Evolutionary conservation across 2,888 invertebrate genomes (phyloP).

Genomic region (Automeris io): DNA sequence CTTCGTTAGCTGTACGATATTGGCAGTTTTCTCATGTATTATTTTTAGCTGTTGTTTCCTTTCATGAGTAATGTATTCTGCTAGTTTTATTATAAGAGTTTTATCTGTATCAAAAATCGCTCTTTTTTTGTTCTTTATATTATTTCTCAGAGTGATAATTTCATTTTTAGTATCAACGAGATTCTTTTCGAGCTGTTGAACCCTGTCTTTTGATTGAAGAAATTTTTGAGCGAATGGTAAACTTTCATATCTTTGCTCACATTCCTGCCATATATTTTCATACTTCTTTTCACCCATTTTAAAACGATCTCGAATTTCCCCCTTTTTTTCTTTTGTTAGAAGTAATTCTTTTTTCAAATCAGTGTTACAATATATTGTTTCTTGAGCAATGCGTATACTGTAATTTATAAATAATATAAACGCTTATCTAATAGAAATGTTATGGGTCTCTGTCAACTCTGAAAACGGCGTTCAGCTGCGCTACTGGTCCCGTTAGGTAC

Average conservation of each 20-base stretch:
- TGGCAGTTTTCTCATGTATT: constrained; percentile 28
- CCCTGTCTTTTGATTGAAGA: constrained; percentile 28
- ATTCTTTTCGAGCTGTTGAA: constrained; percentile 24
- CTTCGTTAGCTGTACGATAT: constrained; percentile 25
- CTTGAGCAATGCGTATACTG: constrained; percentile 38
- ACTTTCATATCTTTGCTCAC: constrained; percentile 50
- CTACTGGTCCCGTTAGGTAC: too few species aligned
- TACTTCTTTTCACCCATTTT: constrained; percentile 44
- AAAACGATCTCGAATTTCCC: constrained; percentile 33
- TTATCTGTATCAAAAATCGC: constrained; percentile 27
- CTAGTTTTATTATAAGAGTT: constrained; percentile 40
- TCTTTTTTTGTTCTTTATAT: constrained; percentile 31
- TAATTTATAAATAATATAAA: constrained; percentile 15
- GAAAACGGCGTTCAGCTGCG: too few species aligned
- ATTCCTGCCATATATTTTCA: constrained; percentile 45
- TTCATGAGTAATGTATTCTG: constrained; percentile 39
- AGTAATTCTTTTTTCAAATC: constrained; percentile 49
- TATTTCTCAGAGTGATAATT: constrained; percentile 22
- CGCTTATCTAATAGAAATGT: too few species aligned
- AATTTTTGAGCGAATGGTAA: constrained; percentile 47
- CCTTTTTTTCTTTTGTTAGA: constrained; percentile 37
- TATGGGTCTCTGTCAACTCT: too few species aligned
- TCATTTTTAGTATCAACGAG: constrained; percentile 31
- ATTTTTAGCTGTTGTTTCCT: constrained; percentile 30
- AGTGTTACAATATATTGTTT: constrained; percentile 43